These are phyloP conservation scores for Pelecanus crispus DNA, from an alignment of 2,113 vertebrate genomes.

Conservation along the genomic window DNA sequence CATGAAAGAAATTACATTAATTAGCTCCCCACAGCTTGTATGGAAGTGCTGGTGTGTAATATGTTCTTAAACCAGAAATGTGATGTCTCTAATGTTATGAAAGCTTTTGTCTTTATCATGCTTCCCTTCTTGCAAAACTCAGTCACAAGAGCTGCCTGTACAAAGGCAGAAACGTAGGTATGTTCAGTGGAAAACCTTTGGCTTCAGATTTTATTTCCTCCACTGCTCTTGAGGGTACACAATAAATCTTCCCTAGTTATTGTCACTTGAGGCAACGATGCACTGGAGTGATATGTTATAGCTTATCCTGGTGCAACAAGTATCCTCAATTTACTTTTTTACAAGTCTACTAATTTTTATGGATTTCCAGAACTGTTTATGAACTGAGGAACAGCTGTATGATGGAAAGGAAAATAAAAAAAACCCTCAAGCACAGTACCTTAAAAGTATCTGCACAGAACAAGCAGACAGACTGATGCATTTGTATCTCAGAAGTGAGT, in stretches of 20 bases:
- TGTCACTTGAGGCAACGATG: background rate
- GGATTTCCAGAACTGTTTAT: background rate
- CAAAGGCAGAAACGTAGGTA: background rate
- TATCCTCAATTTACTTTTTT: background rate
- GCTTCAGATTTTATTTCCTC: background rate
- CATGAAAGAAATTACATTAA: background rate
- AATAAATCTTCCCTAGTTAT: background rate
- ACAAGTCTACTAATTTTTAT: constrained; percentile 8
- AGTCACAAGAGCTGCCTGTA: background rate
- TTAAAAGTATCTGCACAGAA: background rate
- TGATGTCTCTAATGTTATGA: background rate
- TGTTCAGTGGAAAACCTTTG: background rate
- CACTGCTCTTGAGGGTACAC: background rate
- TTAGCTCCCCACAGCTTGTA: background rate
- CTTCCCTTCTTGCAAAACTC: background rate
- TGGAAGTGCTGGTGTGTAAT: background rate
- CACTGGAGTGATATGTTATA: background rate
- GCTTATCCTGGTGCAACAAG: background rate
- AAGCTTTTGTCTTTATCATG: background rate
- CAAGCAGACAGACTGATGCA: background rate
- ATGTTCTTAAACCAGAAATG: background rate
- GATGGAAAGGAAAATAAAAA: background rate
- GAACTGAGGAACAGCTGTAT: background rate
- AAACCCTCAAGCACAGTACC: background rate
- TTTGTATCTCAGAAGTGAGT: background rate